Evolutionary conservation across 1,140 invertebrate genomes (phyloP).

Genomic region (Cylas formicarius): DNA sequence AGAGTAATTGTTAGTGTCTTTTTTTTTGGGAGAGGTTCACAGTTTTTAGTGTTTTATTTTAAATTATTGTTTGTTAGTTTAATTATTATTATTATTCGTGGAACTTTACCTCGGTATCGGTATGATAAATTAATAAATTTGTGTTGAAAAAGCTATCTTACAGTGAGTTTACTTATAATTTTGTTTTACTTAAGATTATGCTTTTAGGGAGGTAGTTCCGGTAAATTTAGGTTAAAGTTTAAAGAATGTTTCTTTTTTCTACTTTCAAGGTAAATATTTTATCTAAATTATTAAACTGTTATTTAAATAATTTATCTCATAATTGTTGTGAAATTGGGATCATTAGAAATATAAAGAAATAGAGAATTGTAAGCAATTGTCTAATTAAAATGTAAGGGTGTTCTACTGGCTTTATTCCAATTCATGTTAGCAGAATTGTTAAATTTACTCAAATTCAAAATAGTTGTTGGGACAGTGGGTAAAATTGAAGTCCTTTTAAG

Average conservation of each 20-base stretch:
- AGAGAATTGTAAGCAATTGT: slow-evolving; percentile 52
- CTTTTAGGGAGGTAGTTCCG: slow-evolving; percentile 40
- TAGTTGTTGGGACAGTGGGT: slow-evolving; percentile 50
- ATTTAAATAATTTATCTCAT: slow-evolving; percentile 47
- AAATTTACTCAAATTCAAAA: slow-evolving; percentile 50
- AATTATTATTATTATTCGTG: slow-evolving; percentile 52
- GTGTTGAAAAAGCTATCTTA: slow-evolving; percentile 49
- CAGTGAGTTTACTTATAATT: slow-evolving; percentile 48
- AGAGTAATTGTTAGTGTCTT: slow-evolving; percentile 48
- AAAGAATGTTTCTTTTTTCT: slow-evolving; percentile 52
- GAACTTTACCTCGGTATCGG: slow-evolving; percentile 49
- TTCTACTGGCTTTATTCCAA: slow-evolving; percentile 56
- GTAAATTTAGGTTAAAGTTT: no score
- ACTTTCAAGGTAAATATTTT: slow-evolving; percentile 60
- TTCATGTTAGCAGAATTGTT: slow-evolving; percentile 57
- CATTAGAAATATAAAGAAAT: slow-evolving; percentile 51
- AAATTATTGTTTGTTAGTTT: slow-evolving; percentile 46
- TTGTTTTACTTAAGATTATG: slow-evolving; percentile 42
- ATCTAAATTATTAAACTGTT: slow-evolving; percentile 52
- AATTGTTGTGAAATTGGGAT: slow-evolving; percentile 43
- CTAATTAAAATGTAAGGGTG: slow-evolving; percentile 52
- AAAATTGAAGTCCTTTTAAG: slow-evolving; percentile 48
- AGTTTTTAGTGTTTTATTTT: slow-evolving; percentile 46
- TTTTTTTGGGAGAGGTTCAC: slow-evolving; percentile 45
- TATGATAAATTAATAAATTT: slow-evolving; percentile 58